phyloP scores from a whole-genome alignment of 2,113 vertebrate species.

The Smithornis capensis region DNA sequence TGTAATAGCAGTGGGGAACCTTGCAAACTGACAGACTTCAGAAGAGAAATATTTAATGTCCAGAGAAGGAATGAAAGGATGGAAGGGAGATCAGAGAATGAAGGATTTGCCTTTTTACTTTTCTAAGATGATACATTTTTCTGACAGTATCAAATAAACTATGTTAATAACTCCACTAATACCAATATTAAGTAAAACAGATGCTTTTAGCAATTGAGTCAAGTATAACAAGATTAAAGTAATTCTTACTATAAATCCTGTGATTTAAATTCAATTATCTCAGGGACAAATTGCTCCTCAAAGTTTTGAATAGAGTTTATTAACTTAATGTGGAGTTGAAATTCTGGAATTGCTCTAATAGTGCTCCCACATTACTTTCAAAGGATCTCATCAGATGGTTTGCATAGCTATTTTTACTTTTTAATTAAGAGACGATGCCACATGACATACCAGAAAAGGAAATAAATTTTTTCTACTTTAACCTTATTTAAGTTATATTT shows the following conservation, averaged over 20 bases:
- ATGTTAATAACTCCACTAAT: background rate
- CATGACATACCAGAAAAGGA: background rate
- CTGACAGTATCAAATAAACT: background rate
- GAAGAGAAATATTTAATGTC: background rate
- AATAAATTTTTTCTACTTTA: background rate
- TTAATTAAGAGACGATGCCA: background rate
- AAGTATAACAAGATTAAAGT: conserved; percentile 23
- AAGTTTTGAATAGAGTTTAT: conserved; percentile 9
- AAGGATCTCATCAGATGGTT: background rate
- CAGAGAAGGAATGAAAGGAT: background rate
- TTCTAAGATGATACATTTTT: background rate
- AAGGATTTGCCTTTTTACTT: background rate
- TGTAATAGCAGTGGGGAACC: background rate
- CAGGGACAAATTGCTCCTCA: background rate
- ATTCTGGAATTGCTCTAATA: background rate
- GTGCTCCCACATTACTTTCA: background rate
- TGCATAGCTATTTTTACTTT: background rate
- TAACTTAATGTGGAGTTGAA: background rate
- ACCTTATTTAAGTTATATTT: background rate
- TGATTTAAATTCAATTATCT: conserved; percentile 14
- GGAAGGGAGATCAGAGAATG: background rate
- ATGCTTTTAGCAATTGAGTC: conserved; percentile 4
- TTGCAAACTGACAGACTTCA: conserved; percentile 10
- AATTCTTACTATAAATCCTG: conserved; percentile 7
- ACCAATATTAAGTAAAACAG: background rate